Conservation (phyloP, 2,888 invertebrate genomes). For the Cryptocephalus primarius region DNA sequence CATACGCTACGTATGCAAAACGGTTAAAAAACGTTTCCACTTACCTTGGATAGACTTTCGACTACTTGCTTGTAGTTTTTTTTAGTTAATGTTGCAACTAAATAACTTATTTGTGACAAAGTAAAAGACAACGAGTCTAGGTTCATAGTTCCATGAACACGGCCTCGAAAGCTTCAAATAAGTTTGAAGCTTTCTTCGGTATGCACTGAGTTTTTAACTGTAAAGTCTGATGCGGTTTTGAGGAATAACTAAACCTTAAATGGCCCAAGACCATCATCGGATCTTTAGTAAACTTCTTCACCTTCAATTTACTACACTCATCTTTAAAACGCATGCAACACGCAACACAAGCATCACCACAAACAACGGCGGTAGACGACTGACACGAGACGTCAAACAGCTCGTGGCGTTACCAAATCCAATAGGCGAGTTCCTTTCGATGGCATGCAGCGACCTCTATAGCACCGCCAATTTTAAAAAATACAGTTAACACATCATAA, state of each 20-base stretch:
- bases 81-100: constrained; percentile 91
- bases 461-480: no score
- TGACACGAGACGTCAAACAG: no score
- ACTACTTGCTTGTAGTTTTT: constrained; percentile 88
- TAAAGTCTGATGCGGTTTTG: constrained; percentile 35
- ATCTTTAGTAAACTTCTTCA: constrained; percentile 30
- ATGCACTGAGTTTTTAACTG: constrained; percentile 55
- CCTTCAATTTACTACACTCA: constrained; percentile 30
- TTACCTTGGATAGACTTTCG: constrained; percentile 82
- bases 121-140: constrained; percentile 98
- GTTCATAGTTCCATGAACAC: constrained; percentile 88
- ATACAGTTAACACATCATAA: no score
- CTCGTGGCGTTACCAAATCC: no score
- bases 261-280: constrained; percentile 42
- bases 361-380: no score
- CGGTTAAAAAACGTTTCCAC: constrained; percentile 29
- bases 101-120: constrained; percentile 97
- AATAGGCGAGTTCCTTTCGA: no score
- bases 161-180: constrained; percentile 91
- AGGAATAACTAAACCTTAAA: constrained; percentile 34
- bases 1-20: constrained; percentile 4
- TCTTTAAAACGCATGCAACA: constrained; percentile 22
- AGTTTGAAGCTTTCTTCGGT: constrained; percentile 84
- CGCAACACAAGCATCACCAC: constrained; percentile 17
- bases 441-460: no score